A percentile compares a stretch with the other conserved stretches of the same genome.
phyloP scores from a whole-genome alignment of 2,797 vertebrate species.

The Sebastes alutus region DNA sequence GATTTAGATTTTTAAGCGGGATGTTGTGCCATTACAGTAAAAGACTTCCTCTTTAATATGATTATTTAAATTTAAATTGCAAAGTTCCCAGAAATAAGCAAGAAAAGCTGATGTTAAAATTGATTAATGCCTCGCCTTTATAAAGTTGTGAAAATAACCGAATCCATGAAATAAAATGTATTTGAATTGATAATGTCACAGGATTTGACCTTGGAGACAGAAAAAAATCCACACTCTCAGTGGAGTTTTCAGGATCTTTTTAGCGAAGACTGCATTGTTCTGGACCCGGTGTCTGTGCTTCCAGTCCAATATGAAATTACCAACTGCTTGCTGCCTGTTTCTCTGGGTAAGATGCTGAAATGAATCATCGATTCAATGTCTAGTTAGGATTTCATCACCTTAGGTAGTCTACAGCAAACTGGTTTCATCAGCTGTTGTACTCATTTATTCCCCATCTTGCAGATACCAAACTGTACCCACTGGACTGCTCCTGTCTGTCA shows the following conservation, averaged over 20 bases:
- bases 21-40: background rate
- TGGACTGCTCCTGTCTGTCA: constrained; percentile 90
- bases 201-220: constrained; percentile 82
- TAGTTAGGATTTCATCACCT: background rate
- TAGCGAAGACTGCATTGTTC: constrained; percentile 93
- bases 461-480: constrained; percentile 86
- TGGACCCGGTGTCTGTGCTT: constrained; percentile 88
- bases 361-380: background rate
- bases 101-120: background rate
- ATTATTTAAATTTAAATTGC: background rate
- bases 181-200: constrained; percentile 53
- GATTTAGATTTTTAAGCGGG: background rate
- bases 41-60: background rate
- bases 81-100: background rate
- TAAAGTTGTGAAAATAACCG: background rate
- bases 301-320: constrained; percentile 92
- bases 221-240: constrained; percentile 87
- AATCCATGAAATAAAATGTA: background rate
- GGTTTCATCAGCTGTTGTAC: background rate
- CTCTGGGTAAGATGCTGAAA: constrained; percentile 76
- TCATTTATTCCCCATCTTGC: constrained; percentile 48
- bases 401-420: background rate
- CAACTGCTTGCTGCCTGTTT: constrained; percentile 86
- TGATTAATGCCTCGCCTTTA: background rate
- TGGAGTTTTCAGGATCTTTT: constrained; percentile 91